Conservation (phyloP, 2,888 invertebrate species). For the Agonopterix subpropinquella region DNA sequence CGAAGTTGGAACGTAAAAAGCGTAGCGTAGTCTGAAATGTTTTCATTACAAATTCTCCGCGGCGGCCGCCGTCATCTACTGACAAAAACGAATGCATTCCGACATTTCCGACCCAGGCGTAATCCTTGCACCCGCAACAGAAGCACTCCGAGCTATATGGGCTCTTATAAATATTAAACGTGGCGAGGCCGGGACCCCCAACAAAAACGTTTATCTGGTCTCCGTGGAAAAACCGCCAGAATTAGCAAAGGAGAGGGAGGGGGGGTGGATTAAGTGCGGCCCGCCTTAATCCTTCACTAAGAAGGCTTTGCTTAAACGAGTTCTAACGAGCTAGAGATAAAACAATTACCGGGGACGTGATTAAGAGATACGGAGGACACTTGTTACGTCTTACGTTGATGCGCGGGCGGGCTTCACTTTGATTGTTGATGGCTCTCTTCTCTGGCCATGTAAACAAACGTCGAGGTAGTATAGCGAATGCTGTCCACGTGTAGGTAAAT, state of each 20-base stretch:
- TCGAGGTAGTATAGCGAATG: no score
- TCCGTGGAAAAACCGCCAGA: constrained; percentile 71
- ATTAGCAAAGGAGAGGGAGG: constrained; percentile 71
- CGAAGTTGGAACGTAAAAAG: not conserved
- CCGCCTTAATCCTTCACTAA: constrained; percentile 76
- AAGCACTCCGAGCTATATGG: constrained; percentile 54
- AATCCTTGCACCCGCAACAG: constrained; percentile 57
- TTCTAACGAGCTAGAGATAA: constrained; percentile 76
- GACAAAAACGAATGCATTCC: constrained; percentile 54
- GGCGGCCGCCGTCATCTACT: constrained; percentile 26
- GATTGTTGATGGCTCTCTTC: no score
- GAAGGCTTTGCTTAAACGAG: constrained; percentile 76
- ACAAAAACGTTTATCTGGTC: constrained; percentile 74
- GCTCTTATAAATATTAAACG: constrained; percentile 72
- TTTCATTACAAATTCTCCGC: constrained; percentile 45
- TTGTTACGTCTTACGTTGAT: constrained; percentile 67
- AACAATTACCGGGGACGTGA: constrained; percentile 73
- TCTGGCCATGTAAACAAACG: not conserved
- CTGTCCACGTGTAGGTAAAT: no score
- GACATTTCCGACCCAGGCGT: constrained; percentile 35
- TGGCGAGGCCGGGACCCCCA: constrained; percentile 49
- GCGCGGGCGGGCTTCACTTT: constrained; percentile 1
- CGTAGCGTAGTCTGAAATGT: constrained; percentile 23
- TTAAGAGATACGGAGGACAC: constrained; percentile 73
- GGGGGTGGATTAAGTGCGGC: constrained; percentile 72